Percentiles rank a stretch among this genome's conserved stretches.
Evolutionary conservation across 2,888 invertebrate species (phyloP).

Genomic region (Cantharis flavilabris): DNA sequence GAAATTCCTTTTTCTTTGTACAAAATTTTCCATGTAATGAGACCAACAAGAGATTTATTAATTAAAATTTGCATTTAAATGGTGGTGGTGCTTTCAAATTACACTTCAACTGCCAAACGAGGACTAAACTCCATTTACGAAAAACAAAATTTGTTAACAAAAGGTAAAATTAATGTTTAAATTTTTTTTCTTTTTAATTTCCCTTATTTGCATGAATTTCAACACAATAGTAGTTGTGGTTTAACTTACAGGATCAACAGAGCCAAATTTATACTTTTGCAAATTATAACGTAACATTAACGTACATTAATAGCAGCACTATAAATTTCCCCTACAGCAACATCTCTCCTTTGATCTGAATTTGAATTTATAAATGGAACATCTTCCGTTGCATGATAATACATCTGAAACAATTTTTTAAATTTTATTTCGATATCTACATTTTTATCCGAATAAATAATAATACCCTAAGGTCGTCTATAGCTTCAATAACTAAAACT

Average conservation of each 20-base stretch:
- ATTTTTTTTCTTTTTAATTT: not conserved
- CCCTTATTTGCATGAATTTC: not conserved
- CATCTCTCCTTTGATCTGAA: slow-evolving; percentile 53
- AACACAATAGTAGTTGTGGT: not conserved
- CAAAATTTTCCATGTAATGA: not conserved
- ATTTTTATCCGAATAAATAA: not conserved
- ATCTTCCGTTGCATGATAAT: slow-evolving; percentile 64
- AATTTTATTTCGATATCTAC: not conserved
- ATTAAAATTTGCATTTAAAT: not conserved
- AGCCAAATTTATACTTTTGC: not conserved
- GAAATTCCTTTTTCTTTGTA: not conserved
- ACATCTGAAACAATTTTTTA: slow-evolving; percentile 56
- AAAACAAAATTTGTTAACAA: not conserved
- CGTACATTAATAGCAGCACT: slow-evolving; percentile 51
- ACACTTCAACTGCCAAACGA: not conserved
- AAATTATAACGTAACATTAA: slow-evolving; percentile 8
- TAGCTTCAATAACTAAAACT: slow-evolving; percentile 55
- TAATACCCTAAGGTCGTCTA: slow-evolving; percentile 56
- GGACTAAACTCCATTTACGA: not conserved
- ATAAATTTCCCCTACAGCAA: slow-evolving; percentile 50
- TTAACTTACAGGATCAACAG: not conserved
- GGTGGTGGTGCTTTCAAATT: not conserved
- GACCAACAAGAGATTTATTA: not conserved
- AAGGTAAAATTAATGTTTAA: not conserved
- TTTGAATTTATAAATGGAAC: slow-evolving; percentile 62